Evolutionary conservation across 2,113 vertebrate genomes (phyloP).

Genomic region (Pipra filicauda): DNA sequence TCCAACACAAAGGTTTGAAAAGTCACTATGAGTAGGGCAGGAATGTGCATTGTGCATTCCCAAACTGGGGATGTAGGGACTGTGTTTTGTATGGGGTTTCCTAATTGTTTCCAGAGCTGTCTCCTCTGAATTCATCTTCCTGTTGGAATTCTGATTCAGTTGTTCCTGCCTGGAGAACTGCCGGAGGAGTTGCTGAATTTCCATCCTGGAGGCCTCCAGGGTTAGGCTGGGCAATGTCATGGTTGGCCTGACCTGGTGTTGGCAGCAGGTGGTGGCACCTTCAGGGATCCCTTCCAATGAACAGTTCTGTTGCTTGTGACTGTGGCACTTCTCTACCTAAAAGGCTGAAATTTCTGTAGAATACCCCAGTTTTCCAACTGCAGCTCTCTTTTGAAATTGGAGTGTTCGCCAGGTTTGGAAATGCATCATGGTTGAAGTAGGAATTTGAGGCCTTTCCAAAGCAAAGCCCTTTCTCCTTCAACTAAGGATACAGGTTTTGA

Average conservation of each 20-base stretch:
- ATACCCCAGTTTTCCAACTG: accelerated
- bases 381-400: neutral
- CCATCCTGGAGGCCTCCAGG: neutral
- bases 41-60: neutral
- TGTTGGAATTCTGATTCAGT: neutral
- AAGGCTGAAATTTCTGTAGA: neutral
- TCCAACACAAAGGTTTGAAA: neutral
- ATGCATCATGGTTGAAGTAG: neutral
- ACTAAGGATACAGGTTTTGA: neutral
- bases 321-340: neutral
- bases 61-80: neutral
- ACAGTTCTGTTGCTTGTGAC: neutral
- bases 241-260: neutral
- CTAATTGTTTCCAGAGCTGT: neutral
- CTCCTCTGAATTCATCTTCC: neutral
- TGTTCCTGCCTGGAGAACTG: neutral
- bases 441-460: neutral
- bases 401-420: neutral
- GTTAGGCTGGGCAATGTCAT: accelerated
- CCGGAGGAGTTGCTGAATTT: neutral
- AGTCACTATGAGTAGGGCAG: neutral
- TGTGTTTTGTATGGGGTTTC: neutral
- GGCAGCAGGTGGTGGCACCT: neutral
- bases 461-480: neutral
- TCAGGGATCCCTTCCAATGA: neutral